Evolutionary conservation across 2,888 invertebrate genomes (phyloP).

Genomic region (Phortica okadai): DNA sequence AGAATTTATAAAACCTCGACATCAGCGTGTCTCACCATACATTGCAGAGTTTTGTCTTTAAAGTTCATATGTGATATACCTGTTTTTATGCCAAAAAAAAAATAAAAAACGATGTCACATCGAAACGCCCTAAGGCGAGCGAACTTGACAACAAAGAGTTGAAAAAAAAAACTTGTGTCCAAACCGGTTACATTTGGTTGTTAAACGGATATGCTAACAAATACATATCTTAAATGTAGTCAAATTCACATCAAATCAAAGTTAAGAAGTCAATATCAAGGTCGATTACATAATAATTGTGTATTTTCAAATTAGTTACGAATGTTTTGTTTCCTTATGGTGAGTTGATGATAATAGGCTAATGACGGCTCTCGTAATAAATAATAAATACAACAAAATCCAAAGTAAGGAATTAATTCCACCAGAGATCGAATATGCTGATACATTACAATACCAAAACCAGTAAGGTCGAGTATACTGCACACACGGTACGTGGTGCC

Average conservation of each 20-base stretch:
- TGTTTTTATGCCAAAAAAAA: slow-evolving; percentile 59
- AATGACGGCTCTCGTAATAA: too few relatives aligned
- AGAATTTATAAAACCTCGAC: background rate
- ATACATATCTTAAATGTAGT: background rate
- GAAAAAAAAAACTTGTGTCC: background rate
- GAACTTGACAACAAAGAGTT: background rate
- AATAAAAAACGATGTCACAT: slow-evolving; percentile 22
- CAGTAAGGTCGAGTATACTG: too few relatives aligned
- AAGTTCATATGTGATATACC: slow-evolving; percentile 69
- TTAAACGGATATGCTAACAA: background rate
- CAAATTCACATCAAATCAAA: background rate
- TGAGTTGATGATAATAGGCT: too few relatives aligned
- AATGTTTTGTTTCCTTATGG: background rate
- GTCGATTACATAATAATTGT: slow-evolving; percentile 51
- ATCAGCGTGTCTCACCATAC: background rate
- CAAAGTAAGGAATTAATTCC: too few relatives aligned
- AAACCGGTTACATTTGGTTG: slow-evolving; percentile 3
- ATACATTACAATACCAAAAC: background rate
- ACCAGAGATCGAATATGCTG: background rate
- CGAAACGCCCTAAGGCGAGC: background rate
- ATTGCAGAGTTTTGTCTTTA: background rate
- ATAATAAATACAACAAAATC: too few relatives aligned
- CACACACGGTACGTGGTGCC: too few relatives aligned
- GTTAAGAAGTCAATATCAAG: slow-evolving; percentile 64
- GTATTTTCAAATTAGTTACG: background rate